Evolutionary conservation across 2,888 invertebrate genomes (phyloP), one percentile per base, ranked within the genome.

Genomic region (Eristalis intricaria): DNA sequence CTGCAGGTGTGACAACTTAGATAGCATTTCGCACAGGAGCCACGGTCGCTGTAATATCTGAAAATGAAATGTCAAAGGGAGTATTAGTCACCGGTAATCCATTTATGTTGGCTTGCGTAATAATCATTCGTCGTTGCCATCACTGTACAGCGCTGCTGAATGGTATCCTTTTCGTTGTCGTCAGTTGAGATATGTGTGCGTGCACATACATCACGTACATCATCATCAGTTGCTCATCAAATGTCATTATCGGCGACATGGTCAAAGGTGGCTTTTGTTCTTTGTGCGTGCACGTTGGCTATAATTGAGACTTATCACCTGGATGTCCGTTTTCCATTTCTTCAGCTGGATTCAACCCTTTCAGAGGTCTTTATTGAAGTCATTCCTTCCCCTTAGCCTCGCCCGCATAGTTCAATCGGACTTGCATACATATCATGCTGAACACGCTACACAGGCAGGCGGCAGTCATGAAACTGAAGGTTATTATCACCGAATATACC

Each of bases 21-120:
- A 92, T 97, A 97, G 92, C 98, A 98, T 91, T 97, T 96, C 61
- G 96, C 94, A 91, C 98, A 98, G 13, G 95, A 95, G 38, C 97
- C 97, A 11, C 96, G 95, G 91, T 98, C 98, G 90, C 97, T 97
- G 93, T 97, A 98, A 93, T 97, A 97, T 69, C 97, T 97, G 89
- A 91, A 90, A 85, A 73, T 74, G 66, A 68, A 80, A 69, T 32
- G 23, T 69, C 63, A 69, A 75, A 80, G 40, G 15, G 19, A 64
- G 74, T 35, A 40, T 78, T 78, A 82, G 73, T 29, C n/a, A 43
- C 43, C 40, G 56, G 69, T 66, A 68, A 66, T 61, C 65, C 56
- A 22, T 66, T 73, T 50, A 38, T 32, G 23, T 32, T 32, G 58
- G 10, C 23, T 32, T 15, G 56, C 68, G 32, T 74, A 26, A 65